Conservation (phyloP, 2,113 vertebrate species). For the Ailuropoda melanoleuca region DNA sequence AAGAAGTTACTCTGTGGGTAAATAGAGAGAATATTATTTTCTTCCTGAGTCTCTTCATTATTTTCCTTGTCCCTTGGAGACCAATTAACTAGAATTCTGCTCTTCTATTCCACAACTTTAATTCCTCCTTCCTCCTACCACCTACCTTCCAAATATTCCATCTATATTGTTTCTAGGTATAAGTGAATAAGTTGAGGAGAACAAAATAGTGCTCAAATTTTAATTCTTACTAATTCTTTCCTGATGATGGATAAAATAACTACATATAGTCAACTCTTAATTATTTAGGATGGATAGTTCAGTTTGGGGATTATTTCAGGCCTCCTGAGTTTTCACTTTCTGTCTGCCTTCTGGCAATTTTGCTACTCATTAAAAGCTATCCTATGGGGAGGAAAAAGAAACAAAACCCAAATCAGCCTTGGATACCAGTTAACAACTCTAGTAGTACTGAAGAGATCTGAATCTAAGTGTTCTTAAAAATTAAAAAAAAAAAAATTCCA, state of each 20-base stretch:
- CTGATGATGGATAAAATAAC: not conserved
- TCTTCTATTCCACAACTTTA: not conserved
- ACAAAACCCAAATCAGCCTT: not conserved
- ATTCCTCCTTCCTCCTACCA: not conserved
- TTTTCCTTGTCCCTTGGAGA: conserved; percentile 3
- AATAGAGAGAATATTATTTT: conserved; percentile 41
- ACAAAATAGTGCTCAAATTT: conserved; percentile 3
- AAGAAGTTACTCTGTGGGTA: conserved; percentile 94
- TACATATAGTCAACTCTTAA: not conserved
- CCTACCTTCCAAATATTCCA: not conserved
- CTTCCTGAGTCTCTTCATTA: not conserved
- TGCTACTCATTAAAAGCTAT: conserved; percentile 46
- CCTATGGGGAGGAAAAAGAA: not conserved
- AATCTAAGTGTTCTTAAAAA: not conserved
- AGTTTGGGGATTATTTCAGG: not conserved
- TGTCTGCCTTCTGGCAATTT: conserved; percentile 15
- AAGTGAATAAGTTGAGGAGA: not conserved
- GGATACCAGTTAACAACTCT: not conserved
- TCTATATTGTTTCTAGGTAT: not conserved
- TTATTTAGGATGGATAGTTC: conserved; percentile 27
- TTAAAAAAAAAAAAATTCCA: not conserved
- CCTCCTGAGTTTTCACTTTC: not conserved
- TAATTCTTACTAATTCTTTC: conserved; percentile 34
- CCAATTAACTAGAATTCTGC: conserved; percentile 24
- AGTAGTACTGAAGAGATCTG: not conserved